Conservation (phyloP, 1,140 invertebrate genomes). For the Laupala kohalensis region DNA sequence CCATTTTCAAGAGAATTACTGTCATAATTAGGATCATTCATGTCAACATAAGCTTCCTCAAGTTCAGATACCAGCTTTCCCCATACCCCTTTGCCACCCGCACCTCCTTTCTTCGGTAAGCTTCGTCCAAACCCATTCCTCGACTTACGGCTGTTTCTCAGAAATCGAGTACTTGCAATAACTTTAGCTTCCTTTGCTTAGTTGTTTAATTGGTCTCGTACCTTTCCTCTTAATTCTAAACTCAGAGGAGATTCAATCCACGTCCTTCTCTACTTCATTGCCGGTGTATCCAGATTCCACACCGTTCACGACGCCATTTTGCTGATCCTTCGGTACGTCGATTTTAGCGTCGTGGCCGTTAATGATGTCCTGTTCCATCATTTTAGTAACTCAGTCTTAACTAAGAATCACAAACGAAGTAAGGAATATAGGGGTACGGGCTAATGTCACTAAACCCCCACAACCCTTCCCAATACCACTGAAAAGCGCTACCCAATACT, state of each 20-base stretch:
- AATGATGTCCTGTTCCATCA: conserved; percentile 17
- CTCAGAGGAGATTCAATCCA: conserved; percentile 9
- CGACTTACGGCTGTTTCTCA: conserved; percentile 71
- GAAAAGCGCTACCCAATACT: background rate
- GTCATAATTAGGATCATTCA: conserved; percentile 81
- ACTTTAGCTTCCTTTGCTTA: conserved; percentile 30
- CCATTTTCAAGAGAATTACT: conserved; percentile 61
- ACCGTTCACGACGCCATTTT: conserved; percentile 15
- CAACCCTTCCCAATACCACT: background rate
- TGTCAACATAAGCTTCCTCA: conserved; percentile 55
- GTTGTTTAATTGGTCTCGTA: conserved; percentile 36
- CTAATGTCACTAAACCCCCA: background rate
- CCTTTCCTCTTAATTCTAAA: conserved; percentile 35
- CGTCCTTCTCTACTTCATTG: conserved; percentile 1
- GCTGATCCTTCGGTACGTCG: conserved; percentile 10
- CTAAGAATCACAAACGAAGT: conserved; percentile 1
- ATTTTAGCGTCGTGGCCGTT: conserved; percentile 16
- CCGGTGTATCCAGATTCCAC: conserved; percentile 11
- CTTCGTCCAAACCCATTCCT: conserved; percentile 64
- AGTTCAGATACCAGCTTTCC: conserved; percentile 72
- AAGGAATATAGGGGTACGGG: conserved; percentile 1
- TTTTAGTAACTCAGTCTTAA: conserved; percentile 12
- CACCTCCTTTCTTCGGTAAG: conserved; percentile 78
- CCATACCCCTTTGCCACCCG: conserved; percentile 88
- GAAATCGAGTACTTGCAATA: conserved; percentile 41